Evolutionary conservation across 1,140 invertebrate species (phyloP), one percentile per base, ranked within the genome.

Genomic region (Mesaphorura yosii): DNA sequence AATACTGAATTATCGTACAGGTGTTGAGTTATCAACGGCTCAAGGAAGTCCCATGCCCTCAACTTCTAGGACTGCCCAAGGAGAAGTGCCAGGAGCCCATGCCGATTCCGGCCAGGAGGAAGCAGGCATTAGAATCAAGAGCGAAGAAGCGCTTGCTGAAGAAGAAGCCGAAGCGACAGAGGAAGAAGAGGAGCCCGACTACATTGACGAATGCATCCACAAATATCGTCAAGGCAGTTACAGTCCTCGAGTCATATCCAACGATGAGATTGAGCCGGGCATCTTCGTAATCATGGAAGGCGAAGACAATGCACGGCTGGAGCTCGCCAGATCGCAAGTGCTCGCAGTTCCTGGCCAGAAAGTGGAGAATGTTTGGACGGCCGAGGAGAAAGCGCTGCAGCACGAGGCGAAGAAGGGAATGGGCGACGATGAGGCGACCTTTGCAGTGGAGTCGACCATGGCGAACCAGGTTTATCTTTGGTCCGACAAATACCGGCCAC

Each of bases 401-500:
- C 66, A 79, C 59, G 86, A 88, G 72, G 92, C 90, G 0, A 72
- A 83, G 20, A 88, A 91, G 66, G 86, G 88, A 1, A 94, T 91
- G 87, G 79, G 75, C 5, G 76, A 77, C 40, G 90, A 94, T 64
- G 93, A 96, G 69, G 87, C 84, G 1, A 79, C 83, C 58, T 98
- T 98, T 72, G 87, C 86, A 51, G 92, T 92, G 4, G 93, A 98
- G 72, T n/a, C n/a, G n/a, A 80, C 86, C 12, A 74, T 79, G 2
- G 66, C 94, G 25, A 86, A 89, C 61, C 86, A 91, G 69, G 81
- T 88, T 2, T 94, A 93, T 67, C 69, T 95, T 4, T 98, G 95
- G 91, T 92, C 92, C 0, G 94, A 98, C 66, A 98, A 98, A 71
- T 98, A 98, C 69, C 73, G 93, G 12, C 95, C 95, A 0, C 71